Evolutionary conservation across 1,140 invertebrate genomes (phyloP).

Genomic region (Drosophila kepulauana): DNA sequence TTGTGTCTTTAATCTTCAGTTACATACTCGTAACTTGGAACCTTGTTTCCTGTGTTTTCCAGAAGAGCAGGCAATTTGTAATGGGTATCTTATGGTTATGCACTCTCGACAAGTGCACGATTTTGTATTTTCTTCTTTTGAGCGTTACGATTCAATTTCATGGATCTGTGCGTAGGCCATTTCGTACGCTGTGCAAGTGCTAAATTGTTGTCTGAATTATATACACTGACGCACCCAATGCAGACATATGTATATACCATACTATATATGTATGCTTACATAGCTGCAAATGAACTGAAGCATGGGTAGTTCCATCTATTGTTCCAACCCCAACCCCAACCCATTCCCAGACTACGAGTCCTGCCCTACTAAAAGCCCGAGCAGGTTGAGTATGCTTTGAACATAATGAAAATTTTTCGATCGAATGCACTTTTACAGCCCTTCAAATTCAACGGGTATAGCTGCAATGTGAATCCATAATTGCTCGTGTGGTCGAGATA

Average conservation of each 20-base stretch:
- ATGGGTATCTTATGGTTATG: too few relatives aligned
- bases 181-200: slow-evolving; percentile 70
- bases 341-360: neutral
- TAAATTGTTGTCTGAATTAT: slow-evolving; percentile 78
- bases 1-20: too few relatives aligned
- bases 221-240: slow-evolving; percentile 30
- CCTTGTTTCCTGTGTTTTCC: too few relatives aligned
- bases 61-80: too few relatives aligned
- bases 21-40: too few relatives aligned
- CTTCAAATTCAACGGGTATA: slow-evolving; percentile 39
- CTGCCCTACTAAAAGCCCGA: neutral
- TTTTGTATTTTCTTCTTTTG: slow-evolving; percentile 10
- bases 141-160: slow-evolving; percentile 71
- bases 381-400: slow-evolving; percentile 40
- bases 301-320: slow-evolving; percentile 67
- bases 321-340: neutral
- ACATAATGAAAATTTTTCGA: slow-evolving; percentile 83
- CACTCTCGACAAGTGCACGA: too few relatives aligned
- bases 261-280: too few relatives aligned
- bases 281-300: slow-evolving; percentile 70
- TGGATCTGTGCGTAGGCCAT: slow-evolving; percentile 73
- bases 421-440: slow-evolving; percentile 72
- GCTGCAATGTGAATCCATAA: slow-evolving; percentile 61
- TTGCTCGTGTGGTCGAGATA: slow-evolving; percentile 62
- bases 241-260: too few relatives aligned